phyloP scores from a whole-genome alignment of 2,888 invertebrate genomes.

The Danaus chrysippus region DNA sequence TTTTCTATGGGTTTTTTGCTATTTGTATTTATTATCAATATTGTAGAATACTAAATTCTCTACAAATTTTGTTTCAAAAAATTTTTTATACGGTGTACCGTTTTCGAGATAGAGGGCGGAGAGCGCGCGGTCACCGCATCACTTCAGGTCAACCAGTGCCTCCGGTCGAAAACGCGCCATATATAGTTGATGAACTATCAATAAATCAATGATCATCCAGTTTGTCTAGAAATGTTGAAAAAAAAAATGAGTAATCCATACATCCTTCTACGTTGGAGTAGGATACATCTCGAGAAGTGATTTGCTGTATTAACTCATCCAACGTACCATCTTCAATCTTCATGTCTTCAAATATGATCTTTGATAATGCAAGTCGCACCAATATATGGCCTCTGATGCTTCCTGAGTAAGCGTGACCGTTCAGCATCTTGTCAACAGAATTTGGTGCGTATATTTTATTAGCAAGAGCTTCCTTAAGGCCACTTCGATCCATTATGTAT shows the following conservation, averaged over 20 bases:
- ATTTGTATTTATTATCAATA: too few relatives aligned
- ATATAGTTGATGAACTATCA: too few relatives aligned
- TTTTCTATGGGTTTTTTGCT: too few relatives aligned
- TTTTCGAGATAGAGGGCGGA: too few relatives aligned
- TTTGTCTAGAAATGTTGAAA: conserved; percentile 33
- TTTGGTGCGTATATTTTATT: conserved; percentile 34
- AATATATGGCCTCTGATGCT: conserved; percentile 44
- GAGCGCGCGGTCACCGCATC: too few relatives aligned
- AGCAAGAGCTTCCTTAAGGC: conserved; percentile 43
- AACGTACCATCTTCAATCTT: conserved; percentile 35
- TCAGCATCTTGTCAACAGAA: conserved; percentile 38
- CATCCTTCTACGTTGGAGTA: conserved; percentile 41
- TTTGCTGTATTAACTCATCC: conserved; percentile 38
- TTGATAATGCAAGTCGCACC: conserved; percentile 37
- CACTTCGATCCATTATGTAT: conserved; percentile 51
- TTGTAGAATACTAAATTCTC: too few relatives aligned
- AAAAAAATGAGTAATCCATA: conserved; percentile 25
- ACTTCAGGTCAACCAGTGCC: too few relatives aligned
- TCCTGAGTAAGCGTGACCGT: conserved; percentile 44
- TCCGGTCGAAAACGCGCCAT: too few relatives aligned
- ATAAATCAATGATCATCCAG: too few relatives aligned
- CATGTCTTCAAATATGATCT: conserved; percentile 38
- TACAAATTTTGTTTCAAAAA: too few relatives aligned
- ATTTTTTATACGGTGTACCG: too few relatives aligned
- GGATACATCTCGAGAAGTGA: conserved; percentile 37